A percentile compares a stretch with the other conserved stretches of the same genome.
Conservation (phyloP, 2,797 vertebrate genomes). For the Arrhamphus sclerolepis region DNA sequence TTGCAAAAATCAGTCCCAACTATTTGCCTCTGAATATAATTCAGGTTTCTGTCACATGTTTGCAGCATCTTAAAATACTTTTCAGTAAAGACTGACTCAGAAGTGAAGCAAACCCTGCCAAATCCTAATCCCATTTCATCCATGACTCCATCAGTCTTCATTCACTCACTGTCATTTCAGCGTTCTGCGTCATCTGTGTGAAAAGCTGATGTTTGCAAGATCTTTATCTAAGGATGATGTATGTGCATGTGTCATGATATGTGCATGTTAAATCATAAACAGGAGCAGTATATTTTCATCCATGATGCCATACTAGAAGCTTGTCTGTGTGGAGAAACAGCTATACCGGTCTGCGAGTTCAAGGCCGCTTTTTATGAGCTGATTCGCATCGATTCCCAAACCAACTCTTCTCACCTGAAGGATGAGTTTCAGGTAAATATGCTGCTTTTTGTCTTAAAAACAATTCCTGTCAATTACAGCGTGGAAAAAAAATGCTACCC, state of each 20-base stretch:
- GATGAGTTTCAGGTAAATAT: constrained; percentile 95
- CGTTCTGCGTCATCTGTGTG: constrained; percentile 11
- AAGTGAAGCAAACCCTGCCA: constrained; percentile 10
- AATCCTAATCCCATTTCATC: constrained; percentile 39
- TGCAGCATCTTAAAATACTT: constrained; percentile 15
- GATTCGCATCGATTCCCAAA: constrained; percentile 99
- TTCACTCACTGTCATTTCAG: constrained; percentile 43
- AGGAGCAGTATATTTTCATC: constrained; percentile 99
- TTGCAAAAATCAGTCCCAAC: constrained; percentile 8
- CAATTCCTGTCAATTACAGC: not conserved
- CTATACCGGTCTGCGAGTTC: constrained; percentile 97
- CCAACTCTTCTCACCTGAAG: constrained; percentile 98
- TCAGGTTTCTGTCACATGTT: constrained; percentile 16
- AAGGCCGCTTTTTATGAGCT: constrained; percentile 99
- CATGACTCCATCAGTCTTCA: constrained; percentile 51
- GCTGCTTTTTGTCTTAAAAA: not conserved
- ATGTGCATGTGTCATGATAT: constrained; percentile 19
- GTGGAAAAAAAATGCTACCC: too few relatives aligned
- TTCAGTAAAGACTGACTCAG: constrained; percentile 11
- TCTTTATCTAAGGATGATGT: not conserved
- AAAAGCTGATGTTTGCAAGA: not conserved
- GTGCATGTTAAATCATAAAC: constrained; percentile 31
- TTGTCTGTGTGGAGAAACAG: constrained; percentile 97
- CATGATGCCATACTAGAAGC: constrained; percentile 99
- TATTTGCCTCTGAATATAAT: constrained; percentile 3